These are phyloP conservation scores for Pachyuromys duprasi DNA, from an alignment of 2,797 vertebrate genomes.

Conservation along the genomic window DNA sequence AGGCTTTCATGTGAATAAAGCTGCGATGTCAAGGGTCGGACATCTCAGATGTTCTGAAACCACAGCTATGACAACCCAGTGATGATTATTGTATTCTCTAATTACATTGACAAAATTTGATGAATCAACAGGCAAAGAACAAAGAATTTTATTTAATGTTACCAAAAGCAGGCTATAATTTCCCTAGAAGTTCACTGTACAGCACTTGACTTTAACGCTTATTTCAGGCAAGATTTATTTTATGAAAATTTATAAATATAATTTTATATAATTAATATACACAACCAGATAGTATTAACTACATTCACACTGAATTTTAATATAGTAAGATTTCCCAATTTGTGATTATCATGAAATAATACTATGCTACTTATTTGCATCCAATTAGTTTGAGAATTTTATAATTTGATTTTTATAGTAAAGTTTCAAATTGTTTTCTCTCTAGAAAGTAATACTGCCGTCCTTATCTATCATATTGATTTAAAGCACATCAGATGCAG, in stretches of 20 bases:
- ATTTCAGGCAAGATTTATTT: constrained; percentile 19
- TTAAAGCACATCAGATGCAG: constrained; percentile 30
- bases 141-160: constrained; percentile 51
- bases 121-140: not conserved
- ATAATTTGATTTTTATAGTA: constrained; percentile 33
- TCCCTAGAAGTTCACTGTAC: not conserved
- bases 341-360: constrained; percentile 20
- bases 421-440: constrained; percentile 3
- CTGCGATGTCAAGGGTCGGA: not conserved
- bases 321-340: not conserved
- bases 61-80: not conserved
- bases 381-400: not conserved
- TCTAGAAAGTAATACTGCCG: not conserved
- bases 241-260: not conserved
- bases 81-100: constrained; percentile 7
- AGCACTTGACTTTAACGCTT: constrained; percentile 1
- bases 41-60: not conserved
- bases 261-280: not conserved
- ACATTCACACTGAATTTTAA: not conserved
- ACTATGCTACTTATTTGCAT: not conserved
- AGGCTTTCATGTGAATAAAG: not conserved
- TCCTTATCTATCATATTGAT: not conserved
- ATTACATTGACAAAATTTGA: not conserved
- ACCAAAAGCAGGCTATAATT: not conserved
- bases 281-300: not conserved